Conservation (phyloP, 2,888 invertebrate species). For the Chalcis sispes region DNA sequence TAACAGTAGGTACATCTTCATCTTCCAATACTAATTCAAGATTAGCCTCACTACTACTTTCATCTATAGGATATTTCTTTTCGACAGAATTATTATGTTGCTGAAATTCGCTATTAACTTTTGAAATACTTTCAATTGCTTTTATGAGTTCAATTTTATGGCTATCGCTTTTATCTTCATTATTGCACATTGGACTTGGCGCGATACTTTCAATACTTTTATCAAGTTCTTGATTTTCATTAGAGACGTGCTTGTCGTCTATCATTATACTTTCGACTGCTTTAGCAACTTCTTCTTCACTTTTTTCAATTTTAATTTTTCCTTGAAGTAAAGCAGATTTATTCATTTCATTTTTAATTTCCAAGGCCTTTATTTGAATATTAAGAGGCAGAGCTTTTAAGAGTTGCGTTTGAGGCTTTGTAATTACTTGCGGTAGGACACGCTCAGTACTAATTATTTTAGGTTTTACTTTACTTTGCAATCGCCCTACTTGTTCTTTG, state of each 20-base stretch:
- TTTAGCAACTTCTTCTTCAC: slow-evolving; percentile 20
- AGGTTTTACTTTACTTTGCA: slow-evolving; percentile 5
- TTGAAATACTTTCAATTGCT: slow-evolving; percentile 46
- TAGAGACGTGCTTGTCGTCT: not conserved
- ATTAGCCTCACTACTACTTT: slow-evolving; percentile 21
- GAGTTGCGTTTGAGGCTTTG: not conserved
- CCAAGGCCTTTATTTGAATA: not conserved
- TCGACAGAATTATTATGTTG: not conserved
- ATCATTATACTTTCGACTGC: slow-evolving; percentile 40
- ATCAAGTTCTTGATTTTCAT: not conserved
- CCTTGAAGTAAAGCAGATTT: not conserved
- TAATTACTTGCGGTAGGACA: not conserved
- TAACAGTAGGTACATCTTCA: not conserved
- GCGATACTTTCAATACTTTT: not conserved
- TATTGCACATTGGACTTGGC: not conserved
- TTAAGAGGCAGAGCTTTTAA: slow-evolving; percentile 14
- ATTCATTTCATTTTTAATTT: not conserved
- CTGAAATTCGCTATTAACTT: not conserved
- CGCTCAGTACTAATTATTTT: slow-evolving; percentile 13
- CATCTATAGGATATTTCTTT: not conserved
- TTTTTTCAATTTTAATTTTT: slow-evolving; percentile 27
- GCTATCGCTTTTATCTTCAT: not conserved
- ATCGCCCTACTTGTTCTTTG: slow-evolving; percentile 19
- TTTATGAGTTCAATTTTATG: slow-evolving; percentile 28
- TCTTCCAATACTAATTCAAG: slow-evolving; percentile 28